Conservation (phyloP, 1,140 invertebrate species). For the Saccostrea cuccullata region DNA sequence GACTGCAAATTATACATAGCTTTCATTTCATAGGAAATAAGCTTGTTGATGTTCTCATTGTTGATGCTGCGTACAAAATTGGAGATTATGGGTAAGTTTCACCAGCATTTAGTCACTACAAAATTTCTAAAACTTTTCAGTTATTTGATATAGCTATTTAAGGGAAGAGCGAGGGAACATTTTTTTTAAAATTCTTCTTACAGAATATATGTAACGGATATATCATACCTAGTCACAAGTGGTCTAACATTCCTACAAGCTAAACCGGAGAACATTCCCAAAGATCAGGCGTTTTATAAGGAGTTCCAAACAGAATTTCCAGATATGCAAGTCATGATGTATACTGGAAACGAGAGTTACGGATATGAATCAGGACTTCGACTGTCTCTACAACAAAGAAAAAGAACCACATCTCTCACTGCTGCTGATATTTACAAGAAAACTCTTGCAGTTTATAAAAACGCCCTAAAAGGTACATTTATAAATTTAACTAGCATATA, state of each 20-base stretch:
- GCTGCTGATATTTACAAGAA: neutral
- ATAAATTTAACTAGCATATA: neutral
- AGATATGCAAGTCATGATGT: neutral
- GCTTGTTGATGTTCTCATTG: neutral
- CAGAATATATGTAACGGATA: conserved; percentile 21
- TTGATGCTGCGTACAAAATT: conserved; percentile 20
- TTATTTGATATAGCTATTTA: neutral
- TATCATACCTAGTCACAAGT: conserved; percentile 8
- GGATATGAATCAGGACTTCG: neutral
- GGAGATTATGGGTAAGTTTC: neutral
- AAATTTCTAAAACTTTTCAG: neutral
- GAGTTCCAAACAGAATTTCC: conserved; percentile 17
- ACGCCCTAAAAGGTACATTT: neutral
- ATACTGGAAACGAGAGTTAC: neutral
- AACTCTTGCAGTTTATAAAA: neutral
- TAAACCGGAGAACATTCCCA: neutral
- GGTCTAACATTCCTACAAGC: neutral
- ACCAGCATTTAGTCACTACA: neutral
- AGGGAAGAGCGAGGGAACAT: neutral
- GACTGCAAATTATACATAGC: neutral
- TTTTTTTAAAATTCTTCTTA: neutral
- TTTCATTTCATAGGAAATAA: neutral
- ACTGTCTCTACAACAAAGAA: neutral
- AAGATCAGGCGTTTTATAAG: neutral
- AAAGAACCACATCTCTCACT: neutral